phyloP scores from a whole-genome alignment of 2,113 vertebrate genomes.

The Hiodon tergisus region DNA sequence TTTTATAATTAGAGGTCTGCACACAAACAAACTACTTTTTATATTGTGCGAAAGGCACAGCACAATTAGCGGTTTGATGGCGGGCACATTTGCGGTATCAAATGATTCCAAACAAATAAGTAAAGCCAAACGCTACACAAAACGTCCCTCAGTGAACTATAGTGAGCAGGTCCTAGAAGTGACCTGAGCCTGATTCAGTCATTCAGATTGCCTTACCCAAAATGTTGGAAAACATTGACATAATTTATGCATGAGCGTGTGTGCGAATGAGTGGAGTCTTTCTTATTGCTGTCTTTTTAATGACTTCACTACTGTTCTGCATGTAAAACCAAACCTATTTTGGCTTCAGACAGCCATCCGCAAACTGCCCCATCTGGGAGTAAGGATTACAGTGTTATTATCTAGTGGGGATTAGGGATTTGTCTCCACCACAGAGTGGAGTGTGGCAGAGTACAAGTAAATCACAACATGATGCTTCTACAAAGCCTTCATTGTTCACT shows the following conservation, averaged over 20 bases:
- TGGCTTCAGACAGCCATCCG: conserved; percentile 45
- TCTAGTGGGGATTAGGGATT: conserved; percentile 67
- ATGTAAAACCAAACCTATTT: conserved; percentile 47
- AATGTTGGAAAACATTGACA: conserved; percentile 43
- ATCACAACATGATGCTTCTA: conserved; percentile 49
- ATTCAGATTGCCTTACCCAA: conserved; percentile 21
- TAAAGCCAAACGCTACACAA: conserved; percentile 43
- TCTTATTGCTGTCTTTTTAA: conserved; percentile 49
- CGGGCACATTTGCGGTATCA: conserved; percentile 39
- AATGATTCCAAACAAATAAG: conserved; percentile 46
- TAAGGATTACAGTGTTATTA: conserved; percentile 66
- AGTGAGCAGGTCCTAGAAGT: conserved; percentile 28
- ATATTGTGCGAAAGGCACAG: conserved; percentile 29
- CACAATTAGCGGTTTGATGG: conserved; percentile 33
- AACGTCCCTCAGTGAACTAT: conserved; percentile 32
- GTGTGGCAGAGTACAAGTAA: conserved; percentile 49
- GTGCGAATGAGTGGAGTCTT: conserved; percentile 30
- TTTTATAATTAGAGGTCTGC: conserved; percentile 34
- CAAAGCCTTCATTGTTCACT: conserved; percentile 49
- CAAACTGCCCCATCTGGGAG: conserved; percentile 61
- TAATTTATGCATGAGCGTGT: conserved; percentile 39
- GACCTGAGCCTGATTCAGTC: conserved; percentile 14
- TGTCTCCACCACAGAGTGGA: conserved; percentile 53
- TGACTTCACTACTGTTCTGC: conserved; percentile 45
- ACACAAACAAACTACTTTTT: conserved; percentile 39